Evolutionary conservation across 1,140 invertebrate genomes (phyloP).

Genomic region (Halotydeus destructor): DNA sequence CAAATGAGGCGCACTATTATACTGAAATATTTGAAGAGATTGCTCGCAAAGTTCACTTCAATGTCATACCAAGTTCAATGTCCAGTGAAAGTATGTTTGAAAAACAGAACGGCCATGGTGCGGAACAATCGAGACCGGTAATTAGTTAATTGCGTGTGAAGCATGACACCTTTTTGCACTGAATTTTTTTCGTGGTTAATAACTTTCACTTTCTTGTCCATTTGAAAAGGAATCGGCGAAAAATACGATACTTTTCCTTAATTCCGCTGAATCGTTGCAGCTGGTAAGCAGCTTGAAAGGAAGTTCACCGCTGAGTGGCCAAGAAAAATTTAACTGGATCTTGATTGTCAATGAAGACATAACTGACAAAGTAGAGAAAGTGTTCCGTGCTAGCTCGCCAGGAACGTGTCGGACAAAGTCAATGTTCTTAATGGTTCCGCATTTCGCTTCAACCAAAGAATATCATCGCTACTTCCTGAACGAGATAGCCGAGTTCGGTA

Average conservation of each 20-base stretch:
- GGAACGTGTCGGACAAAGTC: neutral
- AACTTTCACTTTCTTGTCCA: neutral
- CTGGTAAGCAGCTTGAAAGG: neutral
- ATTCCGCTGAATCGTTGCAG: constrained; percentile 1
- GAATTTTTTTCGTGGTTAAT: too few species aligned
- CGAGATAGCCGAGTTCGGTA: neutral
- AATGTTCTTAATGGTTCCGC: neutral
- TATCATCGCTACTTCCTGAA: neutral
- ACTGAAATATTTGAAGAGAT: constrained; percentile 5
- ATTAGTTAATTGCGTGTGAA: neutral
- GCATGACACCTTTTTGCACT: neutral
- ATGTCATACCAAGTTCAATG: constrained; percentile 1
- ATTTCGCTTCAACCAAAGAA: neutral
- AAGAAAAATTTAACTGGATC: constrained; percentile 4
- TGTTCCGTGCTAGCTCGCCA: neutral
- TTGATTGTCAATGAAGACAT: constrained; percentile 3
- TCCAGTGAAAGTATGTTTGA: neutral
- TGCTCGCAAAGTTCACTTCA: neutral
- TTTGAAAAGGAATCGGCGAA: neutral
- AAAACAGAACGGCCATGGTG: neutral
- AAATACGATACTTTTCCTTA: constrained; percentile 6
- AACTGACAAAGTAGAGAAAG: neutral
- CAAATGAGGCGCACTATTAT: constrained; percentile 2
- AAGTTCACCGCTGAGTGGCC: neutral
- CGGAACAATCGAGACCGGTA: neutral